phyloP scores from a whole-genome alignment of 2,888 invertebrate species.

The Cremastobaeus sp. region DNA sequence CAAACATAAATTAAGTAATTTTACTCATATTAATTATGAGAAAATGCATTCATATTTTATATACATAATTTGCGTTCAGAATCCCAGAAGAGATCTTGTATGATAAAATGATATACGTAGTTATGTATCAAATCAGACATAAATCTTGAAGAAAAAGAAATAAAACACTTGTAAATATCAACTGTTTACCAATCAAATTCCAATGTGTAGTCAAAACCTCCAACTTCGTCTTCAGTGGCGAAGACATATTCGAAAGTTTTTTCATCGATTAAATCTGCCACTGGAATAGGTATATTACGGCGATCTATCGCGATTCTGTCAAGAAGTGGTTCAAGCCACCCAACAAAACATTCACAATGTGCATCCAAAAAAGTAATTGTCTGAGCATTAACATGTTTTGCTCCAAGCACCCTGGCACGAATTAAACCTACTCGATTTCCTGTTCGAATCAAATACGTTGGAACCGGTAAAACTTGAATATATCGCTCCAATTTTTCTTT shows the following conservation, averaged over 20 bases:
- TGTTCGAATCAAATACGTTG: slow-evolving; percentile 92
- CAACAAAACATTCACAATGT: slow-evolving; percentile 98
- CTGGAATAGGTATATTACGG: slow-evolving; percentile 95
- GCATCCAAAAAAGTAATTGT: slow-evolving; percentile 98
- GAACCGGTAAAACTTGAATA: slow-evolving; percentile 90
- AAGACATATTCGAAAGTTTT: slow-evolving; percentile 99
- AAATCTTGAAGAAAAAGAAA: too few species aligned
- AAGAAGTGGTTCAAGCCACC: slow-evolving; percentile 95
- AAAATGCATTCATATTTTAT: too few species aligned
- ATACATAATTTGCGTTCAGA: too few species aligned
- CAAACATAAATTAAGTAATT: too few species aligned
- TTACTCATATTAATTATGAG: too few species aligned
- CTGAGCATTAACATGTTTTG: slow-evolving; percentile 93
- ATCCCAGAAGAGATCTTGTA: too few species aligned
- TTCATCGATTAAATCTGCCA: slow-evolving; percentile 97
- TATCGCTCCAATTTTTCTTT: slow-evolving; percentile 93
- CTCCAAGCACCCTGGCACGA: slow-evolving; percentile 95
- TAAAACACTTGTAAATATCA: too few species aligned
- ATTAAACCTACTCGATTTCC: slow-evolving; percentile 96
- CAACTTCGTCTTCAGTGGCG: slow-evolving; percentile 99
- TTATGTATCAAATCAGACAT: too few species aligned
- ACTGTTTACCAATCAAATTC: slow-evolving; percentile 94
- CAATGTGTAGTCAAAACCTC: slow-evolving; percentile 99
- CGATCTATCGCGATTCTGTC: slow-evolving; percentile 91
- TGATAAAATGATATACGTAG: too few species aligned